phyloP scores from a whole-genome alignment of 2,113 vertebrate genomes.

The Dolichallabes microphthalmus region DNA sequence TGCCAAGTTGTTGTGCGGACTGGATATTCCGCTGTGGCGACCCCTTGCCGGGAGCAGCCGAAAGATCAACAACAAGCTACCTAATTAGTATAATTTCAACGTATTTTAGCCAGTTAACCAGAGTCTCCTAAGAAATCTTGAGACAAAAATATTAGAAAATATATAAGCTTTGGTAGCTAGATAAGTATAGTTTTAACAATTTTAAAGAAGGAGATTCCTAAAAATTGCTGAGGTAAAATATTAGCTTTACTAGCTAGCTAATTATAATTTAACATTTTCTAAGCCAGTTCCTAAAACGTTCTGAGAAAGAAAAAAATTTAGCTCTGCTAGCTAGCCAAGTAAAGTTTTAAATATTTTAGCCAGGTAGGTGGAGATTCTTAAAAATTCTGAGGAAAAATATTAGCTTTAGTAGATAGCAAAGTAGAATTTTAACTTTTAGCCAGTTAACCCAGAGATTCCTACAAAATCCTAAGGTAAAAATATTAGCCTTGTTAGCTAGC shows the following conservation, averaged over 20 bases:
- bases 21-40: too few relatives aligned
- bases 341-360: too few relatives aligned
- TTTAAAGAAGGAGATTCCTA: too few relatives aligned
- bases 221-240: too few relatives aligned
- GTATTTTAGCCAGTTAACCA: not conserved
- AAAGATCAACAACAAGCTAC: too few relatives aligned
- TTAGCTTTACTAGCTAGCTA: too few relatives aligned
- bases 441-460: not conserved
- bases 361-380: not conserved
- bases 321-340: too few relatives aligned
- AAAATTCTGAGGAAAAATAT: not conserved
- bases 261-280: too few relatives aligned
- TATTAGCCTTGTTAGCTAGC: not conserved
- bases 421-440: not conserved
- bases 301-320: not conserved
- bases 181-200: too few relatives aligned
- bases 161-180: not conserved
- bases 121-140: not conserved
- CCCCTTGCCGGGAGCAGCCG: too few relatives aligned
- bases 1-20: too few relatives aligned
- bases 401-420: not conserved
- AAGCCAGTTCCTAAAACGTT: not conserved
- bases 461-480: not conserved
- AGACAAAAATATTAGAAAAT: not conserved
- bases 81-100: too few relatives aligned